A percentile compares a stretch with the other conserved stretches of the same genome.
Evolutionary conservation across 2,113 vertebrate genomes (phyloP).

Genomic region (Falcunculus frontatus): DNA sequence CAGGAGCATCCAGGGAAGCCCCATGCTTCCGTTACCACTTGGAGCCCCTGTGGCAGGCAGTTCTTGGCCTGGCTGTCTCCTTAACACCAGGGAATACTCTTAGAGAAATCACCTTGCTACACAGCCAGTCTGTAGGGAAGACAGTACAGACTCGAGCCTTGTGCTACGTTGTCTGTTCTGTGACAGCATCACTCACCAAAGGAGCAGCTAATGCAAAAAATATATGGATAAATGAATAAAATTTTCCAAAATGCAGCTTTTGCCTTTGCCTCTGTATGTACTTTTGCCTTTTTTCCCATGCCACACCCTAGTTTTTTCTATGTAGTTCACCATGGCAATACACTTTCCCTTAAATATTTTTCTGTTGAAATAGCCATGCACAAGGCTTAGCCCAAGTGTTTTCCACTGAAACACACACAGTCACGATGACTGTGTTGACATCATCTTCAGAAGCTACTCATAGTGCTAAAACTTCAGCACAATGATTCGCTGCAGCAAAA

Average conservation of each 20-base stretch:
- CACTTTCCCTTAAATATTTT: conserved; percentile 29
- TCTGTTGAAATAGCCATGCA: background rate
- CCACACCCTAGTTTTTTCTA: background rate
- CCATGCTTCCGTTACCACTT: background rate
- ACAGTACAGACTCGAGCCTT: background rate
- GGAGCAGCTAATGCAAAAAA: background rate
- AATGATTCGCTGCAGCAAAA: background rate
- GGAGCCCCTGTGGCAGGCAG: background rate
- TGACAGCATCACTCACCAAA: background rate
- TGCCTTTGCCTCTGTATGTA: background rate
- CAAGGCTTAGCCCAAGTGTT: background rate
- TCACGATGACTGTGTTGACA: background rate
- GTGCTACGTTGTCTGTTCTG: background rate
- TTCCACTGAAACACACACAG: background rate
- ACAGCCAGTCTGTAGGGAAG: background rate
- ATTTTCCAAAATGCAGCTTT: background rate
- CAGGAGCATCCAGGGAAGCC: background rate
- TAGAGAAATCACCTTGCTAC: background rate
- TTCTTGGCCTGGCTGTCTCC: background rate
- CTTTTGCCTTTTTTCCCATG: background rate
- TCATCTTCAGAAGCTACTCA: background rate
- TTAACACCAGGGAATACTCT: background rate
- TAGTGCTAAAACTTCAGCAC: background rate
- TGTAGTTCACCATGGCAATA: background rate
- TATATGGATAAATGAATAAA: background rate